Evolutionary conservation across 2,888 invertebrate species (phyloP).

Genomic region (Volucella inflata): DNA sequence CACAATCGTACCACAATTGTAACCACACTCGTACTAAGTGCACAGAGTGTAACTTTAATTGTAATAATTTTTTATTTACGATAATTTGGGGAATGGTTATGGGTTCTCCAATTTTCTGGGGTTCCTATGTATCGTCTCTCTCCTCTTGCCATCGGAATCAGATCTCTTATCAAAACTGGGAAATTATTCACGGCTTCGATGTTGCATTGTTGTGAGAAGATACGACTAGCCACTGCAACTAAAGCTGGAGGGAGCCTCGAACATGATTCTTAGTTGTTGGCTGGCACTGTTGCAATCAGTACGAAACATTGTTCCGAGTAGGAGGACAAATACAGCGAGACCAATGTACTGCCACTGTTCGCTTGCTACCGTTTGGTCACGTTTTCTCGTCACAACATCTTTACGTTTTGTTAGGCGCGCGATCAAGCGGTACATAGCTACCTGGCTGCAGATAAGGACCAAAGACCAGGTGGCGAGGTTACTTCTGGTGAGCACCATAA

Average conservation of each 20-base stretch:
- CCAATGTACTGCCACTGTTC: slow-evolving; percentile 73
- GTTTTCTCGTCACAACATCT: slow-evolving; percentile 74
- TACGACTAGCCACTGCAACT: neutral
- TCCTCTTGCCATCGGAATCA: slow-evolving; percentile 33
- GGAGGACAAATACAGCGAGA: slow-evolving; percentile 68
- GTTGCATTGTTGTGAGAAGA: slow-evolving; percentile 46
- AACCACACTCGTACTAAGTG: slow-evolving; percentile 8
- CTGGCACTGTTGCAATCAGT: slow-evolving; percentile 70
- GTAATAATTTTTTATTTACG: slow-evolving; percentile 76
- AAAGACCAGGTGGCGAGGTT: slow-evolving; percentile 64
- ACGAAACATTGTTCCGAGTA: slow-evolving; percentile 68
- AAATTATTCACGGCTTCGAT: slow-evolving; percentile 72
- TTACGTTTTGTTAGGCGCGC: slow-evolving; percentile 73
- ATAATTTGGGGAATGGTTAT: slow-evolving; percentile 74
- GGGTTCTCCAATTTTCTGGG: slow-evolving; percentile 33
- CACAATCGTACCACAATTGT: neutral
- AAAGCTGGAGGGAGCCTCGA: slow-evolving; percentile 22
- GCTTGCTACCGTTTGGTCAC: slow-evolving; percentile 74
- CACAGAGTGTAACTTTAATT: slow-evolving; percentile 72
- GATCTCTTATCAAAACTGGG: slow-evolving; percentile 73
- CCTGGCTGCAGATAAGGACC: slow-evolving; percentile 64
- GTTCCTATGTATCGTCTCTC: neutral
- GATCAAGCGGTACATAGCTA: slow-evolving; percentile 68
- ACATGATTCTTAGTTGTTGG: slow-evolving; percentile 51
- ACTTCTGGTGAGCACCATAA: slow-evolving; percentile 8